Evolutionary conservation across 2,888 invertebrate species (phyloP).

Genomic region (Xylocampa areola): DNA sequence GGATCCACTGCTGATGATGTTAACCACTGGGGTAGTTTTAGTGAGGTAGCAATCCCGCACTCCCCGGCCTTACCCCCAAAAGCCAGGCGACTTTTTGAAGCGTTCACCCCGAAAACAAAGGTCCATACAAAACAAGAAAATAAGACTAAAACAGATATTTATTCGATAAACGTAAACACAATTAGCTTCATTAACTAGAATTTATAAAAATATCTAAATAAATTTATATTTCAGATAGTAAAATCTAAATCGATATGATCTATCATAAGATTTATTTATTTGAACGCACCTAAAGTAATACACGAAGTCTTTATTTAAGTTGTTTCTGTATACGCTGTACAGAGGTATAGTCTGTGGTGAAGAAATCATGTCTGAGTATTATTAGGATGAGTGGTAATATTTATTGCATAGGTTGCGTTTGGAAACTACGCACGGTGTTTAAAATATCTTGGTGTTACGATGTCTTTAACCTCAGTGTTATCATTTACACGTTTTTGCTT

Average conservation of each 20-base stretch:
- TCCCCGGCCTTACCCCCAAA: too few relatives aligned
- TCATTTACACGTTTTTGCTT: not conserved
- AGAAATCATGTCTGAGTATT: constrained; percentile 40
- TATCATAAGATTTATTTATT: constrained; percentile 58
- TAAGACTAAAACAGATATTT: too few relatives aligned
- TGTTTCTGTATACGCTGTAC: constrained; percentile 4
- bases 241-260: constrained; percentile 42
- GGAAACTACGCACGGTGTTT: constrained; percentile 18
- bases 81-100: too few relatives aligned
- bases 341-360: constrained; percentile 17
- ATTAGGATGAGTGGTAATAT: constrained; percentile 39
- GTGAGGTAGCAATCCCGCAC: too few relatives aligned
- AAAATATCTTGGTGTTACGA: constrained; percentile 5
- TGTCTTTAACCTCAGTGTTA: constrained; percentile 26
- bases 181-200: constrained; percentile 10
- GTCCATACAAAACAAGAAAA: too few relatives aligned
- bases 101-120: too few relatives aligned
- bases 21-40: too few relatives aligned
- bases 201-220: constrained; percentile 33
- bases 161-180: constrained; percentile 17
- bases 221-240: constrained; percentile 33
- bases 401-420: constrained; percentile 21
- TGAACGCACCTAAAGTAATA: constrained; percentile 41
- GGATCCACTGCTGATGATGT: too few relatives aligned
- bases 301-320: constrained; percentile 41